A percentile compares a stretch with the other conserved stretches of the same genome.
Evolutionary conservation across 2,113 vertebrate species (phyloP).

Genomic region (Microtus pennsylvanicus): DNA sequence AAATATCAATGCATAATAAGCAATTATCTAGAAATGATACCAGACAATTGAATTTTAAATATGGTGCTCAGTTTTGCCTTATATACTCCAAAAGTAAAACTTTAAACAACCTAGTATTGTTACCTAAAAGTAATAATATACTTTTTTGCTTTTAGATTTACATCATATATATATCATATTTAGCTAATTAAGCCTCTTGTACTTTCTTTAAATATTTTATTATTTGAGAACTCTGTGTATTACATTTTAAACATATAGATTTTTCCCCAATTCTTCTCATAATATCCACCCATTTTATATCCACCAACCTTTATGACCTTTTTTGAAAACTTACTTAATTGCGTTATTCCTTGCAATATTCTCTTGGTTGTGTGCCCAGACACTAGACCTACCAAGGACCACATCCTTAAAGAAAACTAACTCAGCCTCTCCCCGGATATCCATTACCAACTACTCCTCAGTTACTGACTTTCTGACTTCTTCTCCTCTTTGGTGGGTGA

Average conservation of each 20-base stretch:
- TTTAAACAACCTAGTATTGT: neutral
- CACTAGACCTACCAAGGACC: neutral
- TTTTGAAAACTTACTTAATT: neutral
- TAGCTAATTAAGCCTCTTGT: neutral
- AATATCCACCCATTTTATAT: neutral
- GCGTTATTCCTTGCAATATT: neutral
- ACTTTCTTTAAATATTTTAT: no score
- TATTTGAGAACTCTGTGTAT: no score
- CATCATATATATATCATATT: neutral
- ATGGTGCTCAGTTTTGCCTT: neutral
- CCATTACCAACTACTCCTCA: neutral
- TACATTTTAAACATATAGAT: no score
- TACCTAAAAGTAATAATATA: neutral
- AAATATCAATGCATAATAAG: neutral
- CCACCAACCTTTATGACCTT: no score
- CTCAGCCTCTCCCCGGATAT: neutral
- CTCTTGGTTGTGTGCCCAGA: neutral
- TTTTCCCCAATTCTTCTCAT: neutral
- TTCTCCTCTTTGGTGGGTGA: neutral
- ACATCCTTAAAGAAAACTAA: neutral
- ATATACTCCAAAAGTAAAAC: neutral
- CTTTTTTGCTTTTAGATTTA: neutral
- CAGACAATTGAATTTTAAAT: neutral
- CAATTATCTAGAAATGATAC: neutral
- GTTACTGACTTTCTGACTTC: neutral